Evolutionary conservation across 2,113 vertebrate genomes (phyloP), one percentile per base, ranked within the genome.

Genomic region (Camelus bactrianus): DNA sequence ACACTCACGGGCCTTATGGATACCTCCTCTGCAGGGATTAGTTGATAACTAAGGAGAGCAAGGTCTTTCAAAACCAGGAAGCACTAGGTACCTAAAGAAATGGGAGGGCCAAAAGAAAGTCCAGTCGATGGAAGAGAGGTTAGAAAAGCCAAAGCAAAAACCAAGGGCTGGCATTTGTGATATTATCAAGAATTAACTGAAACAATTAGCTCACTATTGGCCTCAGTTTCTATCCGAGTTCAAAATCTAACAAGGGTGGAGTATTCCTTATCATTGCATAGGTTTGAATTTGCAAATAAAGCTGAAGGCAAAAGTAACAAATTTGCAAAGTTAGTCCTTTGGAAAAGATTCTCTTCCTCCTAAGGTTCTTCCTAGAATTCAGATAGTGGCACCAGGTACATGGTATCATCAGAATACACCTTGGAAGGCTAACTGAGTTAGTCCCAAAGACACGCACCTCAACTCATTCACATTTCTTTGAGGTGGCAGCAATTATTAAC

Each of bases 91-190:
- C 64, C 13, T 46, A 62, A 62, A 42, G 20, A 30, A 10, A 38
- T 1, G 0, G 12, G 30, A 85, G 8, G 4, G 42, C 12, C 67
- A 69, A 82, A 89, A 69, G 30, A 38, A 70, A 85, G 65, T 0
- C 32, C 65, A 85, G 65, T 0, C 32, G 24, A n/a, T 30, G 50
- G 20, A 56, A 62, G 32, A 84, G n/a, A 58, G 50, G 13, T 48
- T 38, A 84, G 19, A 92, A 91, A 93, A 35, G 50, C 5, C 28
- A 82, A 83, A 84, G 56, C 80, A 35, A 83, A 97, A 85, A 65
- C 2, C n/a, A 52, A 88, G 26, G 6, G 32, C 46, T 24, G 38
- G 80, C 6, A 24, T 17, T 54, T 67, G n/a, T 17, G 48, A 56
- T 28, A 7, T 76, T 35, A 79, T 30, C 69, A 79, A 77, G 10